A percentile compares a stretch with the other conserved stretches of the same genome.
phyloP scores from a whole-genome alignment of 2,888 invertebrate species.

The Sarcophaga variegata region DNA sequence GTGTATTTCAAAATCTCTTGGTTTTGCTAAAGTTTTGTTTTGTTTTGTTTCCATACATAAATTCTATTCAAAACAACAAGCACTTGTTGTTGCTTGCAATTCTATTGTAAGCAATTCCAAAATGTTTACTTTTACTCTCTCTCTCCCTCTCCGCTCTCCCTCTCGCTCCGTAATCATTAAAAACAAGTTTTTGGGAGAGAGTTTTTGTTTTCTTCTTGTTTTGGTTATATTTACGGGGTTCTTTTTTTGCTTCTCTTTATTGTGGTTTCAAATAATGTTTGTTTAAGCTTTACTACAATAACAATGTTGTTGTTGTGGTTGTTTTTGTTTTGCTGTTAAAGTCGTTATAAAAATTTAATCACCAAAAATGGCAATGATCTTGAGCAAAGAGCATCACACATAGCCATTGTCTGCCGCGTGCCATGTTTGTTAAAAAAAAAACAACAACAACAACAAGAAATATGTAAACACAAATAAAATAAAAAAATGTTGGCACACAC shows the following conservation, averaged over 20 bases:
- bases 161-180: no score
- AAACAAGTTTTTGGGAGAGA: constrained; percentile 42
- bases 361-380: constrained; percentile 71
- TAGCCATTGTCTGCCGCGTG: constrained; percentile 57
- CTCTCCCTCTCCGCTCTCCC: not conserved
- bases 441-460: not conserved
- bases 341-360: constrained; percentile 51
- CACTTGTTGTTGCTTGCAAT: constrained; percentile 29
- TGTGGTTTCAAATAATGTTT: no score
- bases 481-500: not conserved
- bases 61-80: constrained; percentile 13
- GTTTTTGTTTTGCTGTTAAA: not conserved
- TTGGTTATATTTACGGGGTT: no score
- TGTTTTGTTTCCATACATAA: constrained; percentile 5
- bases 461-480: constrained; percentile 1
- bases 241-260: no score
- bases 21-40: constrained; percentile 24
- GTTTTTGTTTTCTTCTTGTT: constrained; percentile 22
- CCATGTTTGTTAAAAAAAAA: constrained; percentile 41
- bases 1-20: constrained; percentile 48
- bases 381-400: constrained; percentile 59
- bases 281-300: no score
- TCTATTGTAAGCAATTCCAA: constrained; percentile 5
- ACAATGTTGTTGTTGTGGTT: not conserved
- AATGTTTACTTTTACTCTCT: constrained; percentile 28